phyloP scores from a whole-genome alignment of 2,113 vertebrate species.

The Gulo gulo region DNA sequence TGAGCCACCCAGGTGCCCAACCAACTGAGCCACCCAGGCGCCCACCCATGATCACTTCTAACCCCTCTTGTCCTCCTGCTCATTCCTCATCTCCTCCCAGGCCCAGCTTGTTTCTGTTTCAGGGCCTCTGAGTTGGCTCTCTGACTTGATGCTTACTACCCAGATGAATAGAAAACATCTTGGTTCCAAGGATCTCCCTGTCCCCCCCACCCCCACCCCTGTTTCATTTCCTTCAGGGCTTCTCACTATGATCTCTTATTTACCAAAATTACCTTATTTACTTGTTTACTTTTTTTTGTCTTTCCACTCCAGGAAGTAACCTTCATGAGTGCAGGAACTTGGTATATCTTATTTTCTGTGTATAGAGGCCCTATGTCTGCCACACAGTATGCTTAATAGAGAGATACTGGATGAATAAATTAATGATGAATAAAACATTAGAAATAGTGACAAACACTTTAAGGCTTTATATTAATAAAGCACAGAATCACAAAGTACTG shows the following conservation, averaged over 20 bases:
- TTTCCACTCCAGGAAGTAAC: neutral
- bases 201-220: rapidly evolving
- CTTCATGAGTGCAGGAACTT: neutral
- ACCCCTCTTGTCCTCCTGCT: neutral
- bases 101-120: neutral
- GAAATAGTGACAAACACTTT: neutral
- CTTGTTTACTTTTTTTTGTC: neutral
- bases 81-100: neutral
- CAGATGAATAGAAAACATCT: neutral
- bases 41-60: neutral
- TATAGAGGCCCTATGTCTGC: neutral
- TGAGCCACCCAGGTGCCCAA: too few relatives aligned
- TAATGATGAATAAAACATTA: neutral
- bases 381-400: neutral
- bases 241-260: neutral
- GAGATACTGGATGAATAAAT: neutral
- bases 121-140: neutral
- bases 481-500: neutral
- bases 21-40: neutral
- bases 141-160: neutral
- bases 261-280: neutral
- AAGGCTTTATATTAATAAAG: neutral
- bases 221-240: neutral
- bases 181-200: neutral
- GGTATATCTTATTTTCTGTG: neutral